phyloP scores from a whole-genome alignment of 2,888 invertebrate species.

The Folsomia manolachei region DNA sequence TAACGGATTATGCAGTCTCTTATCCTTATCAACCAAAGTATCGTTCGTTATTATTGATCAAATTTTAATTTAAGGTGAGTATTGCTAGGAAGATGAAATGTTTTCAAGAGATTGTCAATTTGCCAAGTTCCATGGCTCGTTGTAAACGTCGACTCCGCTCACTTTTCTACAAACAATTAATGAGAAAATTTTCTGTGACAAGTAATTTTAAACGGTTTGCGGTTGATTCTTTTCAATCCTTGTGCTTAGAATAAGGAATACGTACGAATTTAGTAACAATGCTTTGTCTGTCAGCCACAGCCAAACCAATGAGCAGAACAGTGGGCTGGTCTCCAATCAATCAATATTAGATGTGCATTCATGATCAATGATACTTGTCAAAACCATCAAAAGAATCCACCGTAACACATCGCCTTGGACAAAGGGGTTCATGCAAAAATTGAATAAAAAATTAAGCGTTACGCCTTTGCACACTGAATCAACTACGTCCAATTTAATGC shows the following conservation, averaged over 20 bases:
- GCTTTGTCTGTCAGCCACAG: background rate
- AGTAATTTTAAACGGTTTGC: background rate
- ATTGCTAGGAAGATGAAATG: background rate
- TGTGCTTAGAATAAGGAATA: too few relatives aligned
- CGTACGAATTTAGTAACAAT: background rate
- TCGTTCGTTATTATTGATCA: background rate
- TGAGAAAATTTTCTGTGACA: background rate
- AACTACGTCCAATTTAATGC: too few relatives aligned
- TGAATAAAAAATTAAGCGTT: background rate
- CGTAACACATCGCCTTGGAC: background rate
- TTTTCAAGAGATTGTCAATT: background rate
- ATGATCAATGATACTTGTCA: background rate
- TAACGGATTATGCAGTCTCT: background rate
- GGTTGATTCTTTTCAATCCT: too few relatives aligned
- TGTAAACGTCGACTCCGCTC: background rate
- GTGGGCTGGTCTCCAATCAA: constrained; percentile 7
- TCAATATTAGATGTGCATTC: constrained; percentile 4
- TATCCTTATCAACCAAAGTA: too few relatives aligned
- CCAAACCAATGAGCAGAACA: too few relatives aligned
- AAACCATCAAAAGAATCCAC: background rate
- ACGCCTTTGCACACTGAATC: background rate
- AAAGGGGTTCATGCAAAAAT: background rate
- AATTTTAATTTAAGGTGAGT: background rate
- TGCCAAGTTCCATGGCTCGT: background rate
- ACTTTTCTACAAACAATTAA: background rate